Conservation (phyloP, 2,888 invertebrate genomes). For the Tipula unca region DNA sequence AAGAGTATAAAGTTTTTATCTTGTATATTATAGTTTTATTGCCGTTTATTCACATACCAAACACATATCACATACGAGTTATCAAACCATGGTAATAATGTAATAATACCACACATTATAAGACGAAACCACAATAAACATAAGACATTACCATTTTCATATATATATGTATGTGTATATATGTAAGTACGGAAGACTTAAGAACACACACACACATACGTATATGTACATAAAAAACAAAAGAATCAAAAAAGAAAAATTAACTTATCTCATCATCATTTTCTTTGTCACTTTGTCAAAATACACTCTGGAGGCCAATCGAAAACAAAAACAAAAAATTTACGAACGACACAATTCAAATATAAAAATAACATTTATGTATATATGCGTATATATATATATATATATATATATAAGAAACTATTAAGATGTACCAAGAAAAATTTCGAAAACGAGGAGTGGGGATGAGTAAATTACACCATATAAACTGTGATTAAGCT, state of each 20-base stretch:
- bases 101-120: not conserved
- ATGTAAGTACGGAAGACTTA: not conserved
- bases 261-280: constrained; percentile 14
- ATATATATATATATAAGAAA: not conserved
- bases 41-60: not conserved
- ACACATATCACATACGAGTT: not conserved
- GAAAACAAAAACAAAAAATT: not conserved
- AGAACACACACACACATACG: not conserved
- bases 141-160: not conserved
- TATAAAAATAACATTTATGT: not conserved
- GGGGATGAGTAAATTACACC: not conserved
- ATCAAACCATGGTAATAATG: not conserved
- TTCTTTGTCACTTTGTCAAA: constrained; percentile 14
- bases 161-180: not conserved
- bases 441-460: not conserved
- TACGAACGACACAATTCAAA: constrained; percentile 8
- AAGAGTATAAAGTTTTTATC: not conserved
- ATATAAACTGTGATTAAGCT: not conserved
- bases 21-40: not conserved
- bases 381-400: no score
- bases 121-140: not conserved
- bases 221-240: no score
- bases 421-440: not conserved
- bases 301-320: constrained; percentile 8
- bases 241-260: not conserved